Percentiles rank a stretch among this genome's conserved stretches.
Conservation (phyloP, 2,888 invertebrate genomes). For the Nycteola revayana region DNA sequence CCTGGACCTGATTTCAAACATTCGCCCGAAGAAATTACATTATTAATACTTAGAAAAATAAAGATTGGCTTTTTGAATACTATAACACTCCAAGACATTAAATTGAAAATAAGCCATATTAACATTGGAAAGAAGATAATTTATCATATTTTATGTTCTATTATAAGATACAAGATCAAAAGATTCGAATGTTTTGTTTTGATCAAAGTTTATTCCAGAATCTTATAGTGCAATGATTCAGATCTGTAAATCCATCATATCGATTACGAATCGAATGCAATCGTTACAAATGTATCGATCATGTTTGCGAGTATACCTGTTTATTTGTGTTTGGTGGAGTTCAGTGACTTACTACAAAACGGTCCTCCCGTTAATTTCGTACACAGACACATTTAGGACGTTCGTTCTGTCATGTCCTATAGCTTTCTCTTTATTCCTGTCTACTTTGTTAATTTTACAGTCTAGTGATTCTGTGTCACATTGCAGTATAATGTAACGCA, state of each 20-base stretch:
- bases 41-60: too few relatives aligned
- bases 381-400: constrained; percentile 44
- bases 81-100: too few relatives aligned
- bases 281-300: constrained; percentile 8
- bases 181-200: too few relatives aligned
- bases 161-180: too few relatives aligned
- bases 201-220: constrained; percentile 26
- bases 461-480: constrained; percentile 15
- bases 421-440: constrained; percentile 28
- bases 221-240: constrained; percentile 5
- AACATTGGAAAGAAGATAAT: too few relatives aligned
- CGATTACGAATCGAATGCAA: constrained; percentile 26
- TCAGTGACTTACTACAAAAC: constrained; percentile 56
- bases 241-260: constrained; percentile 20
- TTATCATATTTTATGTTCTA: too few relatives aligned
- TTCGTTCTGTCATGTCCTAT: constrained; percentile 21
- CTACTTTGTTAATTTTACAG: constrained; percentile 4
- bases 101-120: too few relatives aligned
- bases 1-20: too few relatives aligned
- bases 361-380: constrained; percentile 47
- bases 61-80: too few relatives aligned
- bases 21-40: too few relatives aligned
- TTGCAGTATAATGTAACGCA: too few relatives aligned
- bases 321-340: constrained; percentile 40
- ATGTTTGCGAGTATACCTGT: constrained; percentile 50